Evolutionary conservation across 2,888 invertebrate genomes (phyloP), one percentile per base, ranked within the genome.

Genomic region (Plusia festucae): DNA sequence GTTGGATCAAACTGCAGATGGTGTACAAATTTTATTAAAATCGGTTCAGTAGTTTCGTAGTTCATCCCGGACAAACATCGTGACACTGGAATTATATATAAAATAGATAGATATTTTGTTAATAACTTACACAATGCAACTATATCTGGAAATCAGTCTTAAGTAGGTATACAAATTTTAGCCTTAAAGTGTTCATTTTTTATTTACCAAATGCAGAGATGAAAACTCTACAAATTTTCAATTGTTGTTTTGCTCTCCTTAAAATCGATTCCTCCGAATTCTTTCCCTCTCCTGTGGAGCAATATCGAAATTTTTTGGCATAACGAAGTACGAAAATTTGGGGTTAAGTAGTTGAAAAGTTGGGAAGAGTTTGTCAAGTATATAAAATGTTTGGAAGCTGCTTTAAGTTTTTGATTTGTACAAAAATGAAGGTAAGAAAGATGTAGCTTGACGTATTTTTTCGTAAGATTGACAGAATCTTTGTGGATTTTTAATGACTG

Each of bases 321-420:
- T 77, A 82, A 77, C 80, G 77, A 79, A 80, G 79, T 79, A 72
- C 70, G 73, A 65, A 68, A 65, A 69, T 62, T 75, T 64, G 63
- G 62, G 70, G 70, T 73, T 79, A n/a, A n/a, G n/a, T n/a, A 73
- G 79, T 81, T 81, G 65, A 53, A 53, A 76, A 82, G 55, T 82
- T 77, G 5, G 52, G 27, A 66, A 55, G 74, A 77, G 66, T 77
- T 72, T 61, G 53, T 67, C 55, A 59, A 65, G 68, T 66, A 65
- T 65, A 79, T 79, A 68, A 81, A 76, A 70, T 79, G 64, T 81
- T 73, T 52, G 68, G 18, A 55, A 81, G 68, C 70, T 70, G 67
- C 68, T 79, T 68, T 61, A 76, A 79, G 79, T 79, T 81, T 79
- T 46, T 72, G 64, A 65, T 78, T 71, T 71, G 61, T 64, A n/a